Base-by-base conservation (phyloP, 1,140 invertebrate genomes). In the Lasioglossum albipes region DNA sequence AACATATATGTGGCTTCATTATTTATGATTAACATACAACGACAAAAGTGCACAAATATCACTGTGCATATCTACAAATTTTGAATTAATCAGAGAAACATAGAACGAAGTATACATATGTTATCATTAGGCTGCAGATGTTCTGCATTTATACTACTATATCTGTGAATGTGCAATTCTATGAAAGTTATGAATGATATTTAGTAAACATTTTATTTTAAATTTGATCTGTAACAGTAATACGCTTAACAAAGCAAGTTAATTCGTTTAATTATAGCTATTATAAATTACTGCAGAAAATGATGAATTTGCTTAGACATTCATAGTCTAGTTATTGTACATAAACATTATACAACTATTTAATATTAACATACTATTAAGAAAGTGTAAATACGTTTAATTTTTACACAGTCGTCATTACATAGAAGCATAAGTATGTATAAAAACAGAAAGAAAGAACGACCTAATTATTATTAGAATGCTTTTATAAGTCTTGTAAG, bases 11-110 rank as follows among this genome's bases (percentile, higher is more conserved):
- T 82, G 73, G 72, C 69, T 59, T 82, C 54, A 49, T 78, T 78
- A 85, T 78, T 78, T 76, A 84, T 74, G 64, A 54, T 66, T 27
- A 42, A 27, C 54, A 69, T n/a, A 84, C 73, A 84, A 80, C 57
- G 69, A 85, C 22, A 54, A n/a, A 72, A 7, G 13, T 64, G 71
- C 18, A 64, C 3, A 72, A 22, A 22, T 20, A 22, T 27, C 27
- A 77, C 31, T 54, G 52, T 75, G 57, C 62, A 79, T 54, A 65
- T 74, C 18, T 79, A 27, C 67, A 74, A 45, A 49, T 45, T 42
- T 31, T 42, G 20, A 42, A 67, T 36, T 67, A 57, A 65, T 54
- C 49, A 69, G 9, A 3, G 42, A 42, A 0, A 31, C 57, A 22
- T 75, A 57, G 22, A 27, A 4, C 54, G 57, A 49, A 27, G 27